Evolutionary conservation across 1,140 invertebrate genomes (phyloP), one percentile per base, ranked within the genome.

Genomic region (Apis cerana): DNA sequence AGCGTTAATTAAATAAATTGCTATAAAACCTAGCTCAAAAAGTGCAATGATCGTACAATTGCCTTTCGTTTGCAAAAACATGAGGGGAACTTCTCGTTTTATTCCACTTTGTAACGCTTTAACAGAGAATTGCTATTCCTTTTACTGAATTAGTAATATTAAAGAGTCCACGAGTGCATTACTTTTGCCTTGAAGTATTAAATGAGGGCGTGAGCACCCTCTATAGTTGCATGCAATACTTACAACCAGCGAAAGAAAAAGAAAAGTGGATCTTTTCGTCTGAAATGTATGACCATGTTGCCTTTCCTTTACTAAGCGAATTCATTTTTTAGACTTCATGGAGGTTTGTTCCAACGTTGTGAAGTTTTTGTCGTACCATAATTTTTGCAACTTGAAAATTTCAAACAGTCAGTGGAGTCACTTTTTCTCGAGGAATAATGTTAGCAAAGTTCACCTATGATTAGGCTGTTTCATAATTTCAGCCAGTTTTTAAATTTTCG

Each of bases 311-410:
- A 59, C 58, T 52, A n/a, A 48, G 56, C 10, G 72, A 82, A 87
- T 86, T 86, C 72, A 86, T 87, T 87, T 87, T 84, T 87, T 82
- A 87, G 58, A 59, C 43, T 75, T 64, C 23, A 23, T 12, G 48
- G 4, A 58, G 64, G 58, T 58, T 70, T 61, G 67, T 68, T 58
- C 52, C 76, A 61, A 59, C 72, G 54, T 62, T 23, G 70, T 59
- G 23, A 70, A 23, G 52, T 62, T 67, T 75, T 64, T 59, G 68
- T 62, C 71, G 50, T 48, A 19, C 64, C 69, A 21, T 65, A 83
- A 79, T 4, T 74, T 64, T 43, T 70, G 27, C 48, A 52, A 65
- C 86, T 74, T 79, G 75, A 69, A 75, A 85, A 76, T 77, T 85
- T 82, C 62, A 71, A 75, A 65, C 58, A 50, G 67, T 50, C 50